These are phyloP conservation scores for Menidia menidia DNA, from an alignment of 2,797 vertebrate species.

Conservation along the genomic window DNA sequence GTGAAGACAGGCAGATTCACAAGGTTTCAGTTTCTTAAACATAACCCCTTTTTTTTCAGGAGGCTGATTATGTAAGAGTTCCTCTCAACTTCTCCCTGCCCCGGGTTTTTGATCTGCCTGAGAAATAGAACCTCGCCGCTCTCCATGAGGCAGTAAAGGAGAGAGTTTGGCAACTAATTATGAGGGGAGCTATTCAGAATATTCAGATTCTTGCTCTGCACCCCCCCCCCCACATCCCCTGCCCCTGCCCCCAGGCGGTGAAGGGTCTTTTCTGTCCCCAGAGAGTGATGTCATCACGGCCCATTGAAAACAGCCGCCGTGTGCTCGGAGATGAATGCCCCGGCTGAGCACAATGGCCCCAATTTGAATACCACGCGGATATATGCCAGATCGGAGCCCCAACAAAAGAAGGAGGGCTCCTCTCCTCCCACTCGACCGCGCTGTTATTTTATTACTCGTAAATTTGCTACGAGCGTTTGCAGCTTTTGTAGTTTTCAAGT, in stretches of 20 bases:
- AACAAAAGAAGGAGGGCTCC: slow-evolving; percentile 77
- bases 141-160: slow-evolving; percentile 32
- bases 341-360: slow-evolving; percentile 83
- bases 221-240: slow-evolving; percentile 59
- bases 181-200: slow-evolving; percentile 77
- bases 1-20: slow-evolving; percentile 8
- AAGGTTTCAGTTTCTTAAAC: slow-evolving; percentile 27
- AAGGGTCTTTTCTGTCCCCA: slow-evolving; percentile 82
- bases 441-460: slow-evolving; percentile 76
- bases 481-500: slow-evolving; percentile 72
- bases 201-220: slow-evolving; percentile 80
- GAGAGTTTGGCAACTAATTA: slow-evolving; percentile 78
- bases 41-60: slow-evolving; percentile 10
- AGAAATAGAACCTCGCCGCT: slow-evolving; percentile 48
- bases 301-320: slow-evolving; percentile 82
- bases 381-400: slow-evolving; percentile 74
- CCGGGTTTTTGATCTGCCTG: slow-evolving; percentile 10
- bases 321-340: slow-evolving; percentile 81
- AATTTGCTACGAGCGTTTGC: slow-evolving; percentile 63
- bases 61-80: slow-evolving; percentile 15
- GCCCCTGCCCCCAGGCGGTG: slow-evolving; percentile 59
- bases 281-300: slow-evolving; percentile 84
- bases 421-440: slow-evolving; percentile 69
- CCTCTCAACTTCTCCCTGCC: slow-evolving; percentile 15
- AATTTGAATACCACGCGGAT: slow-evolving; percentile 87